A percentile compares a stretch with the other conserved stretches of the same genome.
Conservation (phyloP, 2,888 invertebrate species). For the Chloroclystis v-ata region DNA sequence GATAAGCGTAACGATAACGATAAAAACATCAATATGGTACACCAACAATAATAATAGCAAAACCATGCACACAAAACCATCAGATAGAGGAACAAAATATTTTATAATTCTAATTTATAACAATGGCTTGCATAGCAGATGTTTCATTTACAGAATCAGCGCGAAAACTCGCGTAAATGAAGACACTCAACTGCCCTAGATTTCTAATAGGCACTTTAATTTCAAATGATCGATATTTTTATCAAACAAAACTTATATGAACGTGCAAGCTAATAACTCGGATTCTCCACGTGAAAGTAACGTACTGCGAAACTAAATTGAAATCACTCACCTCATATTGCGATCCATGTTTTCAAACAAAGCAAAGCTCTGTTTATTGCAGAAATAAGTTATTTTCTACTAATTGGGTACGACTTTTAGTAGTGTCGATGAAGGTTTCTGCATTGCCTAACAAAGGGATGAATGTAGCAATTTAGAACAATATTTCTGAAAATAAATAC, state of each 20-base stretch:
- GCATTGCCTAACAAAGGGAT: conserved; percentile 49
- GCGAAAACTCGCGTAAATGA: too few relatives aligned
- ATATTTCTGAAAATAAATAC: conserved; percentile 54
- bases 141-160: too few relatives aligned
- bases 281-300: conserved; percentile 11
- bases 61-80: not conserved
- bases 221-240: too few relatives aligned
- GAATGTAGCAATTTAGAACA: not conserved
- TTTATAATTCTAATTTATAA: too few relatives aligned
- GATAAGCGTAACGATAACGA: not conserved
- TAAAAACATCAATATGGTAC: not conserved
- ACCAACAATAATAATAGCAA: not conserved
- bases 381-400: conserved; percentile 20
- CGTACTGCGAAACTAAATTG: conserved; percentile 32
- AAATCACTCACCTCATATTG: conserved; percentile 65
- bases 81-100: not conserved
- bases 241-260: too few relatives aligned
- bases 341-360: conserved; percentile 60
- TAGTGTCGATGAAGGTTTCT: conserved; percentile 40
- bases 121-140: too few relatives aligned
- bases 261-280: conserved; percentile 3
- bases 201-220: too few relatives aligned
- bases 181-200: too few relatives aligned
- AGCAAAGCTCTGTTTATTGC: conserved; percentile 21
- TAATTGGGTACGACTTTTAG: conserved; percentile 33